A percentile compares a stretch with the other conserved stretches of the same genome.
phyloP scores from a whole-genome alignment of 1,140 invertebrate genomes.

The Heliconius congener region DNA sequence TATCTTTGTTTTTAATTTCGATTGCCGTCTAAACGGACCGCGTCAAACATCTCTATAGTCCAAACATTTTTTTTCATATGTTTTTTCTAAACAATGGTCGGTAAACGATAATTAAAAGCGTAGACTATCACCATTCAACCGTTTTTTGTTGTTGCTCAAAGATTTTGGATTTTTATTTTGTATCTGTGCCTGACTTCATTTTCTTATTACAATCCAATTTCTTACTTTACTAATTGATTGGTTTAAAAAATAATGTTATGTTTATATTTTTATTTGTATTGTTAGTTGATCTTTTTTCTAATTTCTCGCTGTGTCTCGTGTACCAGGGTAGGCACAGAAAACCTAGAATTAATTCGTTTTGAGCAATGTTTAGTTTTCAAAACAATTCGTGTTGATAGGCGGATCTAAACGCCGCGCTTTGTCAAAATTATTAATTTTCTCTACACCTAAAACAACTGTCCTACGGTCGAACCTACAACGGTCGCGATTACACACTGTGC shows the following conservation, averaged over 20 bases:
- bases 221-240: constrained; percentile 57
- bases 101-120: constrained; percentile 70
- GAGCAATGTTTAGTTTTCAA: too few species aligned
- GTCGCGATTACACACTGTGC: too few species aligned
- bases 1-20: background rate
- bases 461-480: too few species aligned
- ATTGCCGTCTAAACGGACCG: constrained; percentile 44
- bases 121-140: constrained; percentile 45
- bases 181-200: constrained; percentile 5
- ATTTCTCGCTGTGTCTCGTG: too few species aligned
- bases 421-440: too few species aligned
- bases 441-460: too few species aligned
- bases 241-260: constrained; percentile 19
- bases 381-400: too few species aligned
- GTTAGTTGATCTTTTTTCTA: background rate
- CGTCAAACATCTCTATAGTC: constrained; percentile 52
- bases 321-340: too few species aligned
- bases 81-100: constrained; percentile 56
- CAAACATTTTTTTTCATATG: constrained; percentile 38
- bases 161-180: background rate
- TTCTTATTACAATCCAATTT: constrained; percentile 56
- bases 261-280: background rate
- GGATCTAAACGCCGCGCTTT: too few species aligned
- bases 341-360: too few species aligned
- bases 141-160: constrained; percentile 37